Conservation (phyloP, 2,113 vertebrate species). For the Anser cygnoides region DNA sequence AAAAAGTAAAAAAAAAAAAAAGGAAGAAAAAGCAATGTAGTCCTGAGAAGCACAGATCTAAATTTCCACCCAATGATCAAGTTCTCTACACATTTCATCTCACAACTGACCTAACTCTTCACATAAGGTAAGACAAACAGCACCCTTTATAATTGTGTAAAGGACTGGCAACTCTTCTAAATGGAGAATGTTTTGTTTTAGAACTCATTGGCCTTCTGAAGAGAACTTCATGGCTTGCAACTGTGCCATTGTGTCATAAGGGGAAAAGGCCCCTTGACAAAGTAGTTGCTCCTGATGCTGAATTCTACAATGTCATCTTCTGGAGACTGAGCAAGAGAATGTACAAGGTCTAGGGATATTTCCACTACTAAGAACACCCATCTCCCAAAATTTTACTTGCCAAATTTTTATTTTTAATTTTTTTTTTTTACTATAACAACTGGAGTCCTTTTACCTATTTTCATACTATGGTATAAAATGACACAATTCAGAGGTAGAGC, state of each 20-base stretch:
- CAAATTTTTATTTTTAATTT: neutral
- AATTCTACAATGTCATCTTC: neutral
- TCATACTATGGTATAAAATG: neutral
- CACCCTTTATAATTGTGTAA: neutral
- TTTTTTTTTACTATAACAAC: neutral
- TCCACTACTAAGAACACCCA: neutral
- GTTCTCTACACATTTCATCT: neutral
- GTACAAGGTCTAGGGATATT: neutral
- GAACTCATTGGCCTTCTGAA: neutral
- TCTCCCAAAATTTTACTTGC: neutral
- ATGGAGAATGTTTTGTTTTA: neutral
- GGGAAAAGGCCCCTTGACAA: neutral
- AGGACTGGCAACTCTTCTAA: neutral
- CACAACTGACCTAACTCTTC: neutral
- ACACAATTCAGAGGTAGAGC: neutral
- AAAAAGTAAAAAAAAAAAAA: too few relatives aligned
- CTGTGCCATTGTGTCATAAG: neutral
- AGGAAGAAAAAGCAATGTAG: neutral
- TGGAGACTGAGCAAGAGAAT: neutral
- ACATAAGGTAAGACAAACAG: neutral
- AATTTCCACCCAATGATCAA: neutral
- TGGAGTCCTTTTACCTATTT: neutral
- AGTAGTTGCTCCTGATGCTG: neutral
- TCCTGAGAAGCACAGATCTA: neutral
- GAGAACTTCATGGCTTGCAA: neutral